Conservation (phyloP, 2,888 invertebrate genomes). For the Mesochorus sp. region DNA sequence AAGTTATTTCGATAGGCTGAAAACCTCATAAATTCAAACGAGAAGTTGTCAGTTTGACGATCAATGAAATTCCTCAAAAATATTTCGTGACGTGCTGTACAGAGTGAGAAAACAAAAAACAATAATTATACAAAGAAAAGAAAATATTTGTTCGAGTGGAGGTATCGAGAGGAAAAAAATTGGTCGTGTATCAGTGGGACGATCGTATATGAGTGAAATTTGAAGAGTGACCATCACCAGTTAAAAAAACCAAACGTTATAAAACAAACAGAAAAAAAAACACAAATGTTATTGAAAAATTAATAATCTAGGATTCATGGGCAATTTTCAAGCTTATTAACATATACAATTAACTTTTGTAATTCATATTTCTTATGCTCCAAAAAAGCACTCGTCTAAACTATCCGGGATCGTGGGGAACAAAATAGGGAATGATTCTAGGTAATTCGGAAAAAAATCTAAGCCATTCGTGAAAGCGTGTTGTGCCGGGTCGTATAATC, state of each 20-base stretch:
- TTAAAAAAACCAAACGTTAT: conserved; percentile 45
- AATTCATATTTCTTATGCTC: conserved; percentile 19
- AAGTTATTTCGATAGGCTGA: too few species aligned
- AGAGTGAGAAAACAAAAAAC: conserved; percentile 36
- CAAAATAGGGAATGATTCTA: conserved; percentile 1
- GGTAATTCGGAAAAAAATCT: conserved; percentile 6
- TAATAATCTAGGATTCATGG: conserved; percentile 51
- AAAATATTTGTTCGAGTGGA: conserved; percentile 19
- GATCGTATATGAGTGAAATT: conserved; percentile 42
- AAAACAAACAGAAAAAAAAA: conserved; percentile 12
- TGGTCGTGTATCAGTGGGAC: conserved; percentile 22
- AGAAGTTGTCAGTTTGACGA: too few species aligned
- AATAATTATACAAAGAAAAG: conserved; percentile 21
- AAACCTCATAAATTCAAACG: too few species aligned
- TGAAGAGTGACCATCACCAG: conserved; percentile 65
- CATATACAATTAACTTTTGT: conserved; percentile 21
- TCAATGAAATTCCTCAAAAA: too few species aligned
- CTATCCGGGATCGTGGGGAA: conserved; percentile 13
- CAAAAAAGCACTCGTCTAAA: conserved; percentile 50
- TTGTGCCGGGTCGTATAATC: conserved; percentile 37
- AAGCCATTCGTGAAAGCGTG: conserved; percentile 60
- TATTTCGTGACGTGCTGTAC: conserved; percentile 37
- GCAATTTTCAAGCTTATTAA: conserved; percentile 49
- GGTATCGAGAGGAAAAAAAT: conserved; percentile 5
- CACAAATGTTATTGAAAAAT: conserved; percentile 42